Evolutionary conservation across 2,888 invertebrate genomes (phyloP).

Genomic region (Elgonia sp.): DNA sequence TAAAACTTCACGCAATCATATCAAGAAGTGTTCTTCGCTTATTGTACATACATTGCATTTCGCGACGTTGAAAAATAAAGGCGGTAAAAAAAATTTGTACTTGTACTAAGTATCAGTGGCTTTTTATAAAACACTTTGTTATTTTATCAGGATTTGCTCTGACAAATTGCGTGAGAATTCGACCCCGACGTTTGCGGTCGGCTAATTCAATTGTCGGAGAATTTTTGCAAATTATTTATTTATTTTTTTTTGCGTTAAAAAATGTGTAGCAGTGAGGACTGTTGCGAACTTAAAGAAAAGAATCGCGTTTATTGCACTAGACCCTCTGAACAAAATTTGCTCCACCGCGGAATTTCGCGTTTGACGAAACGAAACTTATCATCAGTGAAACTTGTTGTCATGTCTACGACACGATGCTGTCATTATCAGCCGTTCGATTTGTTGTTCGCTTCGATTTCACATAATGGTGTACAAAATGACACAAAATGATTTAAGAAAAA

Average conservation of each 20-base stretch:
- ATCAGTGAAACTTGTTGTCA: slow-evolving; percentile 74
- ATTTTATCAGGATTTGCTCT: slow-evolving; percentile 47
- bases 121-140: not conserved
- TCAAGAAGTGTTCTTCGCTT: slow-evolving; percentile 18
- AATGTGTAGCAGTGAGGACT: slow-evolving; percentile 48
- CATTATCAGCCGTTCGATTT: not conserved
- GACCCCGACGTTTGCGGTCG: slow-evolving; percentile 1
- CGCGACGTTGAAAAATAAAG: slow-evolving; percentile 4
- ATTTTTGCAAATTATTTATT: not conserved
- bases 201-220: not conserved
- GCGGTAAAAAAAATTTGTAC: slow-evolving; percentile 58
- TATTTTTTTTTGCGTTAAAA: slow-evolving; percentile 37
- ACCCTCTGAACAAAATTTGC: slow-evolving; percentile 72
- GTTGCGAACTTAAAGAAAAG: slow-evolving; percentile 47
- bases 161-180: not conserved
- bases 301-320: slow-evolving; percentile 78
- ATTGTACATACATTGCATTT: slow-evolving; percentile 18
- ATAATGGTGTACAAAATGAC: slow-evolving; percentile 32
- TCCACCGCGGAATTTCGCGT: slow-evolving; percentile 8
- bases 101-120: not conserved
- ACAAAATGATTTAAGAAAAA: too few species aligned
- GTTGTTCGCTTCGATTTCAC: not conserved
- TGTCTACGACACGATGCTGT: slow-evolving; percentile 34
- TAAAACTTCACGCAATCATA: slow-evolving; percentile 3
- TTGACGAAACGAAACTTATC: slow-evolving; percentile 35